Base-by-base conservation (phyloP, 2,797 vertebrate species). In the Aphelocoma californica region DNA sequence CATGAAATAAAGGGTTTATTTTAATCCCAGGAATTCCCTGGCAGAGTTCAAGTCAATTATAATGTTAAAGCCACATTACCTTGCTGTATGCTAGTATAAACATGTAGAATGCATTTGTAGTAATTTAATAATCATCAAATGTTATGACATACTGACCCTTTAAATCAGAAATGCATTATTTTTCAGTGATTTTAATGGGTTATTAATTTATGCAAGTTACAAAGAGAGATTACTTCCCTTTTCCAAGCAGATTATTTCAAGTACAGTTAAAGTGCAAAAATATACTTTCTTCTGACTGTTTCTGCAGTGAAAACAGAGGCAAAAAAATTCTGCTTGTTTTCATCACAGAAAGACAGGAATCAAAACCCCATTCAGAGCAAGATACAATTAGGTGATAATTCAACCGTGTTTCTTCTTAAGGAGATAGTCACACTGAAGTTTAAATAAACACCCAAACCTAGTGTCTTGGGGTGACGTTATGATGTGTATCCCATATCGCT, bases 1-100 rank as follows among this genome's bases (percentile, higher is more conserved):
- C 81, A 91, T 47, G 65, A 96, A 92, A 94, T 71, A 95, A 94
- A 88, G 51, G 50, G 86, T 66, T 70, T 88, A 58, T 57, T 92
- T 88, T 86, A 93, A 88, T 92, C 54, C 67, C 50, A 64, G 79
- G 62, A 93, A 90, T 57, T 85, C 65, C 50, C 79, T 78, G 38
- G 31, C 81, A 79, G 69, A 86, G 73, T 72, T 81, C 70, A 88
- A 95, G 73, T 82, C 54, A 87, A 82, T 86, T 85, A 88, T 26
- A 62, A 86, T n/a, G 44, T 92, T 87, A 90, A 73, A 79, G 54
- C 34, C 51, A 34, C 1, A 4, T 81, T 53, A 86, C 58, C 38
- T 78, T 90, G 56, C 48, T 78, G 19, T 61, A 81, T 86, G 42
- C 51, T 53, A 72, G n/a, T 26, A 54, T 18, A 73, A 87, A 85